Percentiles rank a stretch among this genome's conserved stretches.
These are phyloP conservation scores for Uromys caudimaculatus DNA, from an alignment of 2,797 vertebrate species.

Conservation along the genomic window DNA sequence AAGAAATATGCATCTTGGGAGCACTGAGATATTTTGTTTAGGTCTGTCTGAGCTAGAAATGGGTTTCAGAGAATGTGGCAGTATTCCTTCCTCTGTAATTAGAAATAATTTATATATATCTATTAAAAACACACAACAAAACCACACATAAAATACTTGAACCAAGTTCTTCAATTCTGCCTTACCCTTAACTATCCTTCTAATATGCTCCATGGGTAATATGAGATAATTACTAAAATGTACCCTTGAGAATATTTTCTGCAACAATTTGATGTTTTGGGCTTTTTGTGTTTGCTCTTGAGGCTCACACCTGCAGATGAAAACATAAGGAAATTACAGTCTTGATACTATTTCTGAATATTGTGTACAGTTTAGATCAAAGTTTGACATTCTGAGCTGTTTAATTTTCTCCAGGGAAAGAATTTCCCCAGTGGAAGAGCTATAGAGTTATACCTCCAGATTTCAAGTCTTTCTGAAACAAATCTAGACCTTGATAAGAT, in stretches of 20 bases:
- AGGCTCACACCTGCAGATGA: conserved; percentile 55
- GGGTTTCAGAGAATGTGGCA: conserved; percentile 63
- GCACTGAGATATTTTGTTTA: conserved; percentile 34
- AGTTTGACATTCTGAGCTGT: conserved; percentile 66
- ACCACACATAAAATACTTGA: conserved; percentile 63
- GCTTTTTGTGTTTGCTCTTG: conserved; percentile 65
- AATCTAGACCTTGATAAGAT: conserved; percentile 67
- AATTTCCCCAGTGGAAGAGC: conserved; percentile 38
- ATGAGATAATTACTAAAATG: conserved; percentile 66
- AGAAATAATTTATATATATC: conserved; percentile 70
- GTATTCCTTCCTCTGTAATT: conserved; percentile 64
- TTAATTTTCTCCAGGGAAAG: conserved; percentile 71
- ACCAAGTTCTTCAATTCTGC: conserved; percentile 10
- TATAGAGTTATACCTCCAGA: conserved; percentile 45
- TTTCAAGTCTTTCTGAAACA: conserved; percentile 60
- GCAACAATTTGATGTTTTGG: conserved; percentile 42
- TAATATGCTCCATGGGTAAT: conserved; percentile 12
- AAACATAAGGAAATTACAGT: conserved; percentile 59
- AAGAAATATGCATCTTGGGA: conserved; percentile 63
- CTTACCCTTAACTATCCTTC: conserved; percentile 27
- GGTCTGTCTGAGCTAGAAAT: conserved; percentile 63
- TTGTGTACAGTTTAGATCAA: conserved; percentile 63
- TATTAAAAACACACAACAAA: conserved; percentile 70
- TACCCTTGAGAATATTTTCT: conserved; percentile 65
- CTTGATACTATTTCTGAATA: conserved; percentile 61